Percentiles rank a stretch among this genome's conserved stretches.
Conservation (phyloP, 2,888 invertebrate species). For the Lydus trimaculatus region DNA sequence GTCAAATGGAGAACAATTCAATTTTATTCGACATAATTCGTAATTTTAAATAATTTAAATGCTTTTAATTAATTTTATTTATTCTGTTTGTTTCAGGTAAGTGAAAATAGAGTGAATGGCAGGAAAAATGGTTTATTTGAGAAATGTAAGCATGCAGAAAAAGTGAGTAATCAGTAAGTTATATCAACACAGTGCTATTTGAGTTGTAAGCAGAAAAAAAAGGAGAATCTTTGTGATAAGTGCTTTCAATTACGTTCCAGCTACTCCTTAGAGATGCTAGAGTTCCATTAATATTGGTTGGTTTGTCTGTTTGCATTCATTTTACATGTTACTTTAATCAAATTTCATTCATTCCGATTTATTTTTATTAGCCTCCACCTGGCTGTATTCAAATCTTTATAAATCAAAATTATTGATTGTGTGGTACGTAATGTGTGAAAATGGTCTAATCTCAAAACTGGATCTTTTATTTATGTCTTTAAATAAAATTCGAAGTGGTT, state of each 20-base stretch:
- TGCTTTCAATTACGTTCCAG: constrained; percentile 37
- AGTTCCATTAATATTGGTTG: constrained; percentile 26
- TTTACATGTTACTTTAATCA: constrained; percentile 22
- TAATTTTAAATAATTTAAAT: neutral
- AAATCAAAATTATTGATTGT: too few relatives aligned
- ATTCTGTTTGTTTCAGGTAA: neutral
- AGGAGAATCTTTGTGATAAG: constrained; percentile 20
- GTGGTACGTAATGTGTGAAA: constrained; percentile 21
- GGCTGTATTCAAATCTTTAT: too few relatives aligned
- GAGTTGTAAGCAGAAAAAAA: neutral
- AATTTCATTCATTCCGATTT: constrained; percentile 10
- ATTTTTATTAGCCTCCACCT: neutral
- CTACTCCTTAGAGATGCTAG: constrained; percentile 32
- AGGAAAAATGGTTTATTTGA: neutral
- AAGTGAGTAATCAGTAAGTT: neutral
- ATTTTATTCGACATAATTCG: neutral
- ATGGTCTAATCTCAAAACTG: constrained; percentile 23
- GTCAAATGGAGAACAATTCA: neutral
- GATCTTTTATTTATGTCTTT: constrained; percentile 29
- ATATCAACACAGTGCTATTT: neutral
- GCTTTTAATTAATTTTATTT: neutral
- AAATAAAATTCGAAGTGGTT: neutral
- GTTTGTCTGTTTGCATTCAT: constrained; percentile 27
- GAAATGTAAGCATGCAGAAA: neutral
- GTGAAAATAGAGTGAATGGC: neutral